phyloP scores from a whole-genome alignment of 2,113 vertebrate genomes.

The Pungitius pungitius region DNA sequence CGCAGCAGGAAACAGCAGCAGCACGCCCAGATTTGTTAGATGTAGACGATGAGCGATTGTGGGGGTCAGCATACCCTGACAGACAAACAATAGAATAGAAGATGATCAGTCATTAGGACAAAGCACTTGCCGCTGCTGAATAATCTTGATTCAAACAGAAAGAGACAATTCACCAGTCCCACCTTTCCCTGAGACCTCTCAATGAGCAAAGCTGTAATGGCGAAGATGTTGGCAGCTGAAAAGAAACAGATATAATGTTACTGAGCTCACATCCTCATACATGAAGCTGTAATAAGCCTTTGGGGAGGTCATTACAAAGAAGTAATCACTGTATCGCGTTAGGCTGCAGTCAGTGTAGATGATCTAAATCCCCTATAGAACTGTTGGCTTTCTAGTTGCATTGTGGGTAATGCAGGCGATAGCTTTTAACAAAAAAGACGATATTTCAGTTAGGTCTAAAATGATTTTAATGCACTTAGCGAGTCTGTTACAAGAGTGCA shows the following conservation, averaged over 20 bases:
- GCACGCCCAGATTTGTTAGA: slow-evolving; percentile 47
- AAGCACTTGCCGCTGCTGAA: not conserved
- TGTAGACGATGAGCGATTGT: slow-evolving; percentile 35
- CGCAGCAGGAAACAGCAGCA: slow-evolving; percentile 51
- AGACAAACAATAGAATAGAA: not conserved
- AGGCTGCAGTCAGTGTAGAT: not conserved
- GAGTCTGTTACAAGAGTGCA: not conserved
- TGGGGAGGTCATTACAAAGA: not conserved
- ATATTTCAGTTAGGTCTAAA: no score
- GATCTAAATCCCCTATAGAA: not conserved
- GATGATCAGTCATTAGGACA: no score
- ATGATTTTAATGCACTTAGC: not conserved
- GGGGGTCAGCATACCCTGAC: slow-evolving; percentile 44
- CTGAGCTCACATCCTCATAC: not conserved
- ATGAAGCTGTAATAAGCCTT: not conserved
- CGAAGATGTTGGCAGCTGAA: slow-evolving; percentile 65
- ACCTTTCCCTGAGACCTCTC: slow-evolving; percentile 66
- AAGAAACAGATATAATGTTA: slow-evolving; percentile 20
- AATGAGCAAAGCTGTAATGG: slow-evolving; percentile 51
- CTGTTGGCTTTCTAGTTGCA: not conserved
- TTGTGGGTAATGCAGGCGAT: not conserved
- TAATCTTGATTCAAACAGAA: not conserved
- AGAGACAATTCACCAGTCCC: not conserved
- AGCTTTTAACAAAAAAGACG: no score
- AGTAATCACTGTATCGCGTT: not conserved